A percentile compares a stretch with the other conserved stretches of the same genome.
phyloP scores from a whole-genome alignment of 2,888 invertebrate species.

The Cheilosia pagana region DNA sequence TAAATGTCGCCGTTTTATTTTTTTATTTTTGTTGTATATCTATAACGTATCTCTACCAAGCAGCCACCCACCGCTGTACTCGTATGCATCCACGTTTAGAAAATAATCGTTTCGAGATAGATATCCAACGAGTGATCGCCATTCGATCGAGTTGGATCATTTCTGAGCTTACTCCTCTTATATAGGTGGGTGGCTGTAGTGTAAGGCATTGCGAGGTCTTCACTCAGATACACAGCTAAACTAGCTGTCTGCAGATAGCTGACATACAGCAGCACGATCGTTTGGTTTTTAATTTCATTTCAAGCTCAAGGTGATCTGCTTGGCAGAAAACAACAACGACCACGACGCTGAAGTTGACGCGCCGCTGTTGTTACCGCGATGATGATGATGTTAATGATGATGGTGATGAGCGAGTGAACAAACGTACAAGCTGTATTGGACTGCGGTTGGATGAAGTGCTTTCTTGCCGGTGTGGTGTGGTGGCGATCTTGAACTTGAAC shows the following conservation, averaged over 20 bases:
- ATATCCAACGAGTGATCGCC: slow-evolving; percentile 56
- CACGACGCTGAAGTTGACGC: slow-evolving; percentile 51
- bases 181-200: slow-evolving; percentile 56
- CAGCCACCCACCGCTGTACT: slow-evolving; percentile 18
- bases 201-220: slow-evolving; percentile 28
- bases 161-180: slow-evolving; percentile 39
- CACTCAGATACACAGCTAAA: slow-evolving; percentile 16
- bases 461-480: slow-evolving; percentile 16
- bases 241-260: slow-evolving; percentile 49
- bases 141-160: slow-evolving; percentile 69
- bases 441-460: slow-evolving; percentile 49
- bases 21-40: slow-evolving; percentile 15
- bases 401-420: slow-evolving; percentile 55
- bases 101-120: slow-evolving; percentile 37
- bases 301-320: slow-evolving; percentile 75
- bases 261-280: slow-evolving; percentile 64
- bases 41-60: not conserved
- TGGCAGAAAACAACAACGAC: slow-evolving; percentile 46
- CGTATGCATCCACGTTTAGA: slow-evolving; percentile 26
- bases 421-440: slow-evolving; percentile 29
- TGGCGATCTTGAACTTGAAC: slow-evolving; percentile 74
- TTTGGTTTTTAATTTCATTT: slow-evolving; percentile 74
- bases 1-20: slow-evolving; percentile 62
- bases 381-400: slow-evolving; percentile 38
- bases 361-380: slow-evolving; percentile 11